phyloP scores from a whole-genome alignment of 2,797 vertebrate genomes.

The Anniella stebbinsi region DNA sequence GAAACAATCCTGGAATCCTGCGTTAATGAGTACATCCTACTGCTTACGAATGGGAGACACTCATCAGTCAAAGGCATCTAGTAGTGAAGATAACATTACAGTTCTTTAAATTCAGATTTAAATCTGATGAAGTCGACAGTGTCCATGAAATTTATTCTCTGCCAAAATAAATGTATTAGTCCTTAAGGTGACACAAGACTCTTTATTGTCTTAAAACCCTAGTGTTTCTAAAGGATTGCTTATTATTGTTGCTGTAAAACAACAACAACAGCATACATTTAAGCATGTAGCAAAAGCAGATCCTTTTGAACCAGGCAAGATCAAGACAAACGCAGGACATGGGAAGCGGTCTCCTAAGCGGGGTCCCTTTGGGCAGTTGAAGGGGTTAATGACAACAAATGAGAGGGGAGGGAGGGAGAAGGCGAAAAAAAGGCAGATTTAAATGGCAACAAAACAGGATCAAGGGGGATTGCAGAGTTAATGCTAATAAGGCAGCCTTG shows the following conservation, averaged over 20 bases:
- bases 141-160: too few relatives aligned
- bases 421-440: background rate
- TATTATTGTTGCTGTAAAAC: background rate
- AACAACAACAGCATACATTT: background rate
- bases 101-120: background rate
- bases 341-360: background rate
- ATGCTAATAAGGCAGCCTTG: background rate
- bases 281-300: background rate
- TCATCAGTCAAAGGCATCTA: background rate
- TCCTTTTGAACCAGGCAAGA: background rate
- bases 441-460: slow-evolving; percentile 25
- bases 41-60: background rate
- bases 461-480: slow-evolving; percentile 34
- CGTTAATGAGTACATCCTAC: background rate
- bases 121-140: too few relatives aligned
- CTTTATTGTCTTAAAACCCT: background rate
- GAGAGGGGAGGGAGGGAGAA: background rate
- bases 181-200: too few relatives aligned
- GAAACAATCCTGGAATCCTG: background rate
- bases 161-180: too few relatives aligned
- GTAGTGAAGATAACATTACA: background rate
- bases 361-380: background rate
- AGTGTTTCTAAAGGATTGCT: background rate
- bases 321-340: background rate
- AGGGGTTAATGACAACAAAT: background rate